Evolutionary conservation across 2,888 invertebrate genomes (phyloP), one percentile per base, ranked within the genome.

Genomic region (Agrilus cyanescens): DNA sequence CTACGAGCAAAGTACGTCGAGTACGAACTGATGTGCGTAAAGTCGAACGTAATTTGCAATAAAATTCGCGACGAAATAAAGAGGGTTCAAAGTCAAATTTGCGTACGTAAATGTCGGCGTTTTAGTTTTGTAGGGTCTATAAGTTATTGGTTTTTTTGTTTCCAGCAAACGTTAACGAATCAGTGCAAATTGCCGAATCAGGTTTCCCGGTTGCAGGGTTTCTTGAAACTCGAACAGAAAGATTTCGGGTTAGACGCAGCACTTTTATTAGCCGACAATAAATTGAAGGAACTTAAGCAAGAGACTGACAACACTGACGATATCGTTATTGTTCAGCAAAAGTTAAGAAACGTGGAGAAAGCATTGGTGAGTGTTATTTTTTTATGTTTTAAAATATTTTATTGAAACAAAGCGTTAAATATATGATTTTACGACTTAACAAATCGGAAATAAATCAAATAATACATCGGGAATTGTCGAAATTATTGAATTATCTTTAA

Each of bases 1-100:
- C 37, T 47, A 31, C 30, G 38, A 16, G 43, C 41, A 3, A 39
- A 38, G n/a, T 46, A 43, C 25, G 41, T 47, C 7, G 42, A 44
- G 16, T 40, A 43, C n/a, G 43, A 45, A 30, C 32, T 49, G 16
- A 12, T 43, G 13, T 42, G 41, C 13, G 14, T 30, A 14, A 16
- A 32, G 3, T 33, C 30, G 6, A 39, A 38, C 5, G 42, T 44
- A 30, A 25, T 25, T 25, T 25, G 25, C 25, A 29, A 32, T 8
- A 33, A 25, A 33, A 31, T 42, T 4, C 36, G 38, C 12, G 14
- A 14, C 3, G 18, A 35, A 12, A 4, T 44, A 15, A 12, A 18
- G 10, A 32, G 32, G 10, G 14, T 41, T 12, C 25, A 45, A 25
- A 18, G 39, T 2, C 12, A 16, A 6, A 37, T 40, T 15, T 37